Base-by-base conservation (phyloP, 2,797 vertebrate species). In the Sebastes vulpes region DNA sequence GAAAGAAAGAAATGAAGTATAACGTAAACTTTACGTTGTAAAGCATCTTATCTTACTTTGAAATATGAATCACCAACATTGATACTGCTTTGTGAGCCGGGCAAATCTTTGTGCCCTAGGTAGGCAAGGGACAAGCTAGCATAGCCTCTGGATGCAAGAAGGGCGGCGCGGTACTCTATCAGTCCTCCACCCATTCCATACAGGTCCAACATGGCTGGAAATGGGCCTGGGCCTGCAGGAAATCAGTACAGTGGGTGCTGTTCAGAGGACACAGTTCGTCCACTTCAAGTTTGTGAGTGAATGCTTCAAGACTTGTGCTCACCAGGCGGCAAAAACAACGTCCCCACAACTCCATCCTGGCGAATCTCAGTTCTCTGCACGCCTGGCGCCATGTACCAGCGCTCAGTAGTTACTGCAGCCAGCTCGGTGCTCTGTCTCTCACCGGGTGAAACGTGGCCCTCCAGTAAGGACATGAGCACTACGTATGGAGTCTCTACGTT, bases 201-300 rank as follows among this genome's bases (percentile, higher is more conserved):
- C 88, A 97, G 89, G 84, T 97, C 96, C 79, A 97, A 75, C 72
- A 97, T 79, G 59, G 93, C 97, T 59, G 97, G 97, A 94, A 97
- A 98, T 1, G 96, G 96, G 20, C 97, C 97, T 11, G 94, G 95
- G 23, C 97, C 97, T 98, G 10, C 61, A 81, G n/a, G 31, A 70
- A 31, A 69, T 52, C 65, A 76, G 18, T 9, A 10, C 2, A 61
- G 20, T 14, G 12, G 38, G 28, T 29, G 18, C 14, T 23, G 58
- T 28, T 82, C 4, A 76, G 18, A 20, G 25, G 35, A 18, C 3
- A 32, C 25, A 31, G n/a, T 9, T 0, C 7, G 32, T 25, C 9
- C 4, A 6, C 4, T 29, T 16, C 53, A 64, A 52, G 35, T 12
- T 3, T 67, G 16, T 35, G 0, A 20, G 10, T 21, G 3, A 72